A percentile compares a stretch with the other conserved stretches of the same genome.
These are phyloP conservation scores for Halictus ligatus DNA, from an alignment of 2,888 invertebrate genomes.

Conservation along the genomic window DNA sequence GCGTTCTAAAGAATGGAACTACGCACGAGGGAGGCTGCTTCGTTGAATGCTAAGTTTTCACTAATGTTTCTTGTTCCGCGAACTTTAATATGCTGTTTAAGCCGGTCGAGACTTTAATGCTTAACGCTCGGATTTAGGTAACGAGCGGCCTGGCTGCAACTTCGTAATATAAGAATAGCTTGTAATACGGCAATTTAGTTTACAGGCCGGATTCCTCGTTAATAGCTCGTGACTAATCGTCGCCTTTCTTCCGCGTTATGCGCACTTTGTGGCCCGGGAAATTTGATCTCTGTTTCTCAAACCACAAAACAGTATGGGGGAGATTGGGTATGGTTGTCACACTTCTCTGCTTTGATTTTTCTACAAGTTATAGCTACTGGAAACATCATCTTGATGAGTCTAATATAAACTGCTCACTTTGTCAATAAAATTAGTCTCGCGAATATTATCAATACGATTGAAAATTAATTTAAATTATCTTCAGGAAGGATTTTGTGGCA, in stretches of 20 bases:
- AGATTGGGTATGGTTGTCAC: not conserved
- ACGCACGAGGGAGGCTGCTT: conserved; percentile 41
- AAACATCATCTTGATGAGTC: too few relatives aligned
- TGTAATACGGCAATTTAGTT: conserved; percentile 59
- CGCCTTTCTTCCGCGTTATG: conserved; percentile 40
- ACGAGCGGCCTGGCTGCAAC: conserved; percentile 47
- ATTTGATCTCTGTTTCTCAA: not conserved
- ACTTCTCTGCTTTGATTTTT: not conserved
- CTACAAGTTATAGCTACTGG: not conserved
- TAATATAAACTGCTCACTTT: too few relatives aligned
- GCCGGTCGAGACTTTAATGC: conserved; percentile 69
- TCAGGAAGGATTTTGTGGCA: not conserved
- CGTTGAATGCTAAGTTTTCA: conserved; percentile 79
- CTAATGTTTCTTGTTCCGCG: conserved; percentile 83
- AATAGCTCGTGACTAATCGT: conserved; percentile 61
- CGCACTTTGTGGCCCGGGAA: conserved; percentile 12
- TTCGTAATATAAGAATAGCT: conserved; percentile 61
- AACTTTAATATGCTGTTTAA: conserved; percentile 80
- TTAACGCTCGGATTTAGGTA: conserved; percentile 66
- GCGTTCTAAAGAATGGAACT: conserved; percentile 44
- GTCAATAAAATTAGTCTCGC: not conserved
- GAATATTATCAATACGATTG: not conserved
- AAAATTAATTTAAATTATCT: not conserved
- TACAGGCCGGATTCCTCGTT: conserved; percentile 54
- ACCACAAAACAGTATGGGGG: not conserved